Evolutionary conservation across 2,797 vertebrate species (phyloP).

Genomic region (Gadopsis bispinosus): DNA sequence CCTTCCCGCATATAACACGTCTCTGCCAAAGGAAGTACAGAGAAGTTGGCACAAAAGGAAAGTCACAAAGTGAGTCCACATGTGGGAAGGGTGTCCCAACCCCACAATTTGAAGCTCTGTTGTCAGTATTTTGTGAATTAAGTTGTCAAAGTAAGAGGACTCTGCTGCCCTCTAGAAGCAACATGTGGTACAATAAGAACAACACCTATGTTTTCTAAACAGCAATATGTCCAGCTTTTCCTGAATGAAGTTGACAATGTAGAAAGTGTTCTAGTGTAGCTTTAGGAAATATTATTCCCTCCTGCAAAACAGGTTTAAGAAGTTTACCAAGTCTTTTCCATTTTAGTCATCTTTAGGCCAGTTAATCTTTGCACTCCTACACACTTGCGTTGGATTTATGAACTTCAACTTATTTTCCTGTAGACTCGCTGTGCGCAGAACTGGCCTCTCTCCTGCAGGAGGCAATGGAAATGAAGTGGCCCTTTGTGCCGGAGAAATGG

Average conservation of each 20-base stretch:
- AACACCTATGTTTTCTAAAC: background rate
- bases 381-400: rapidly evolving
- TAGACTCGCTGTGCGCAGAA: conserved; percentile 88
- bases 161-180: background rate
- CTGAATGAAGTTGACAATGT: background rate
- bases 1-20: background rate
- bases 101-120: background rate
- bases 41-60: background rate
- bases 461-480: conserved; percentile 95
- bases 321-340: background rate
- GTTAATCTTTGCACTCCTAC: background rate
- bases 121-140: background rate
- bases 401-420: conserved; percentile 17
- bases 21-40: background rate
- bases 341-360: background rate
- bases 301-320: background rate
- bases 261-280: background rate
- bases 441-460: conserved; percentile 91
- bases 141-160: background rate
- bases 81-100: background rate
- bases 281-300: background rate
- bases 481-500: conserved; percentile 97
- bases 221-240: background rate
- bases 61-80: background rate
- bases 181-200: background rate